Conservation (phyloP, 2,113 vertebrate species). For the Centropus unirufus region DNA sequence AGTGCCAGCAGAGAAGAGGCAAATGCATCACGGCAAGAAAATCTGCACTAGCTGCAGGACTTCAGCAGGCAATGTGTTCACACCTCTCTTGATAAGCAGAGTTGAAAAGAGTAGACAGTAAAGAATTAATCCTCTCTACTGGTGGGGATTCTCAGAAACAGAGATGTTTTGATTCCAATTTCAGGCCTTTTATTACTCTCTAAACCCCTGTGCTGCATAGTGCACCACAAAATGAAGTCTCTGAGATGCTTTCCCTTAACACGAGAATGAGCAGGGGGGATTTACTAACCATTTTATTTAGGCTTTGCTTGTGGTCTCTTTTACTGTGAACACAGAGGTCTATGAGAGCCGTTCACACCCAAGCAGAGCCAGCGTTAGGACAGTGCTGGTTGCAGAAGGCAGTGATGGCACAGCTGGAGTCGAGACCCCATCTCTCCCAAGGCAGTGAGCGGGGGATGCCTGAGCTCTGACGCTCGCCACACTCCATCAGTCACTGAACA, state of each 20-base stretch:
- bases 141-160: background rate
- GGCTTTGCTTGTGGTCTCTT: background rate
- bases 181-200: background rate
- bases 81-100: accelerated
- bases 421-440: accelerated
- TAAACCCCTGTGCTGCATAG: background rate
- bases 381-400: background rate
- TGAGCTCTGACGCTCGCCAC: background rate
- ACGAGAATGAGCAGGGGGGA: accelerated
- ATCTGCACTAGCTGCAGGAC: background rate
- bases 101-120: background rate
- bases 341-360: background rate
- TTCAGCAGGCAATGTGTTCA: background rate
- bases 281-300: too few relatives aligned
- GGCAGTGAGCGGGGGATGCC: background rate
- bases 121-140: background rate
- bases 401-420: background rate
- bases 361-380: background rate
- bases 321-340: accelerated
- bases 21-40: slow-evolving; percentile 6
- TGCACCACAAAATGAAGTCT: background rate
- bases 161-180: background rate
- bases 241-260: background rate
- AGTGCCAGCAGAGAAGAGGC: background rate
- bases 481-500: background rate